A percentile compares a stretch with the other conserved stretches of the same genome.
Conservation (phyloP, 2,113 vertebrate species). For the Cyphomyrus discorhynchus region DNA sequence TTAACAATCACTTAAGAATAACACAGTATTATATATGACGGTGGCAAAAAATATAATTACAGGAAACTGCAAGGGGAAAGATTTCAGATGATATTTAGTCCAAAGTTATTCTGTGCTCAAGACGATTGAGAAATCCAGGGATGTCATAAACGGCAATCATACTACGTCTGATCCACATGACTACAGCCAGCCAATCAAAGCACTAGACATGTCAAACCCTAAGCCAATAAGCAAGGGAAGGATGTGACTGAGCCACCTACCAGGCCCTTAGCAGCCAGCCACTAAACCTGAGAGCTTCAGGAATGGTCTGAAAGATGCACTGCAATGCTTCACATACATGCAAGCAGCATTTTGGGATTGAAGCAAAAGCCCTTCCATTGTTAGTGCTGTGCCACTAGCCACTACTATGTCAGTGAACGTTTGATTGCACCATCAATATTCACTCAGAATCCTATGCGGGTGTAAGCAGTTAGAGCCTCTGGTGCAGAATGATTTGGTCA, state of each 20-base stretch:
- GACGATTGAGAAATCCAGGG: neutral
- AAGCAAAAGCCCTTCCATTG: neutral
- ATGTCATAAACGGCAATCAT: neutral
- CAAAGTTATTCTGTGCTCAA: neutral
- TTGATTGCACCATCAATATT: neutral
- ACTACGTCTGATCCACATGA: neutral
- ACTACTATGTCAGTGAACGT: neutral
- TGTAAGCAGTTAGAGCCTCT: neutral
- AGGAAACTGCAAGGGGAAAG: neutral
- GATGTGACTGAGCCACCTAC: neutral
- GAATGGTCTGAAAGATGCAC: conserved; percentile 6
- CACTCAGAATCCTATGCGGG: neutral
- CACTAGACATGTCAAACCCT: neutral
- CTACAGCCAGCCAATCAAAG: neutral
- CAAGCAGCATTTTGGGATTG: conserved; percentile 3
- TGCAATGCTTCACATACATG: conserved; percentile 14
- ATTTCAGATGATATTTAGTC: neutral
- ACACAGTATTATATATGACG: neutral
- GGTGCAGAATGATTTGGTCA: neutral
- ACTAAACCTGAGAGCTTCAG: neutral
- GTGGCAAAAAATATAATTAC: neutral
- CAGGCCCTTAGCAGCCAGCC: neutral
- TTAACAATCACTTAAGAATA: neutral
- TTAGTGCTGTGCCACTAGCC: neutral
- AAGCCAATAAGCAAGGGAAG: neutral